Evolutionary conservation across 2,797 vertebrate genomes (phyloP).

Genomic region (Helicolenus hilgendorfi): DNA sequence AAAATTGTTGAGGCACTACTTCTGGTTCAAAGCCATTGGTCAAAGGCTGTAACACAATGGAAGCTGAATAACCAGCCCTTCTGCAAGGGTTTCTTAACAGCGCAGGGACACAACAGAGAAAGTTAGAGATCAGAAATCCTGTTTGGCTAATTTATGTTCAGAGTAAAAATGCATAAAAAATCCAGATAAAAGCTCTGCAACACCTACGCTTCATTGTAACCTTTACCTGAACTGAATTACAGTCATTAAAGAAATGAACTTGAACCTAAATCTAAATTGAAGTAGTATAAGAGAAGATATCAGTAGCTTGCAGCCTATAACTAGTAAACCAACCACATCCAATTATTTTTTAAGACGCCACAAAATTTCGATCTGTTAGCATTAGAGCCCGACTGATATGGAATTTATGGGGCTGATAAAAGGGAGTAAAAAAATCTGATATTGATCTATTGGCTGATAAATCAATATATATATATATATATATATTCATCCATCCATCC

Average conservation of each 20-base stretch:
- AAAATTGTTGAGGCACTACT: conserved; percentile 2
- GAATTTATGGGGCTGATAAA: too few relatives aligned
- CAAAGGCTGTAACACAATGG: conserved; percentile 14
- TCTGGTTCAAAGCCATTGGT: conserved; percentile 27
- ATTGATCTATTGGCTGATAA: too few relatives aligned
- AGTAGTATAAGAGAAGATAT: not conserved
- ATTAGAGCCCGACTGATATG: too few relatives aligned
- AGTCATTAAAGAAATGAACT: not conserved
- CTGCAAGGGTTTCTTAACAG: not conserved
- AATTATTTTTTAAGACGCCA: too few relatives aligned
- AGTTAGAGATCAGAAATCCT: not conserved
- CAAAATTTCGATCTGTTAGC: too few relatives aligned
- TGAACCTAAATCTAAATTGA: not conserved
- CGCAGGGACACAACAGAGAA: not conserved
- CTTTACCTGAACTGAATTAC: not conserved
- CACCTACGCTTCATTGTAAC: not conserved
- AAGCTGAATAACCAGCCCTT: not conserved
- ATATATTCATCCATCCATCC: too few relatives aligned
- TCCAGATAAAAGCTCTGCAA: not conserved
- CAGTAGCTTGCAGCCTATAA: not conserved
- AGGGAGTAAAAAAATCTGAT: too few relatives aligned
- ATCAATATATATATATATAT: too few relatives aligned
- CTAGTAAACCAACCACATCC: too few relatives aligned
- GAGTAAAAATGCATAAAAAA: too few relatives aligned
- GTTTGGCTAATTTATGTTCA: too few relatives aligned